Evolutionary conservation across 2,797 vertebrate genomes (phyloP), one percentile per base, ranked within the genome.

Genomic region (Carapus acus): DNA sequence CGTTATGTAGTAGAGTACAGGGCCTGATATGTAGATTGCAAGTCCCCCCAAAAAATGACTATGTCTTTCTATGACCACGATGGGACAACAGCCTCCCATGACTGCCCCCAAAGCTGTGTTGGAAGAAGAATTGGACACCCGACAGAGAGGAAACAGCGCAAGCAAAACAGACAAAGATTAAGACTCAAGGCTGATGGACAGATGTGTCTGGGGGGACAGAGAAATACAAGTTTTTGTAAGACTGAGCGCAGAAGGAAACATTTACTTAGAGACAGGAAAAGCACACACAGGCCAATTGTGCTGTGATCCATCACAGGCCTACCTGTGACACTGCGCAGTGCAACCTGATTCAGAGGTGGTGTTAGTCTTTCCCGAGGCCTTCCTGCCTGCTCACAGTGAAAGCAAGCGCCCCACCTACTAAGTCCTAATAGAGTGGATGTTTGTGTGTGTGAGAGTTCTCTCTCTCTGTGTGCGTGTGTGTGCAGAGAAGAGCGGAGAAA

Each of bases 211-310:
- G 75, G 77, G 57, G 52, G 61, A 52, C 61, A 66, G 76, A 81
- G 73, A 65, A 71, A 70, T 81, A 82, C 77, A 27, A 67, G 55
- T 70, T 73, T 57, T 77, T 83, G 70, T 77, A 72, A 78, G 77
- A 64, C 58, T 50, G 68, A 71, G 67, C 73, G 76, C 83, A 82
- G 74, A 82, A 71, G 77, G 82, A 84, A 84, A 83, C 80, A 61
- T 83, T 85, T 81, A 83, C 74, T 79, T 74, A 76, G 73, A 82
- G 76, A 80, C 80, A 82, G 79, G 76, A 84, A 80, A 76, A 71
- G 67, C 68, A 73, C 55, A 69, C 67, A 47, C 60, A 76, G 74
- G 75, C 67, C 73, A 79, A 78, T 72, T 65, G 69, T 74, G 77
- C 63, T 74, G 61, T 60, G 79, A 85, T 80, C 68, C 65, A 73